Base-by-base conservation (phyloP, 2,113 vertebrate species). In the Anoplopoma fimbria region DNA sequence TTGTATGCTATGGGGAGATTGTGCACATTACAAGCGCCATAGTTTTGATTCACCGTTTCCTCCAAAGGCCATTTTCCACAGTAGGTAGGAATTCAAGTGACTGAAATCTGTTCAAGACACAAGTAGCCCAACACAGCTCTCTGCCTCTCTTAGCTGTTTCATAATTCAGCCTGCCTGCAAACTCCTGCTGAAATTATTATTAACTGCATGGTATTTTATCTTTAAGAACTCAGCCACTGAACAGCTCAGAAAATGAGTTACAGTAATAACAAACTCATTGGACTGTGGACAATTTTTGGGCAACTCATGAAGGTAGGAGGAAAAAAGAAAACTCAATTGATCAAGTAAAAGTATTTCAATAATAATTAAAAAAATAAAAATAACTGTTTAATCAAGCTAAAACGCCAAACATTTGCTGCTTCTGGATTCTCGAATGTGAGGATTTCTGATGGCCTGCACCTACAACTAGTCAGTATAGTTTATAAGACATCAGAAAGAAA, bases 41-140 rank as follows among this genome's bases (percentile, higher is more conserved):
- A 47, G 51, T 67, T 85, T 82, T 82, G 71, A 84, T 82, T 75
- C 69, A 69, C 47, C 1, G 1, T 33, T n/a, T n/a, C 21, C 31
- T 36, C 58, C 64, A 58, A 67, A 57, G 68, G 67, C 34, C 61
- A 62, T 80, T 89, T 70, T 75, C 57, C 78, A 79, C 40, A 1
- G 71, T 69, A 61, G 75, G 75, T 64, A 77, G 58, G 21, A 49
- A 68, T 60, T 75, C 9, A 40, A 70, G 45, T 67, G 60, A 36
- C 38, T n/a, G 53, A 62, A 49, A 82, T 47, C 63, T 55, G 51
- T 70, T 55, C 47, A 40, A 65, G 40, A 67, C n/a, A 61, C 27
- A 67, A 45, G 49, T 49, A 69, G 69, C 40, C 21, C 49, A 57
- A 64, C 75, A 27, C 42, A 38, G 51, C 51, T 73, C 58, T 15